These are phyloP conservation scores for Hepsetus odoe DNA, from an alignment of 2,113 vertebrate species.

Conservation along the genomic window DNA sequence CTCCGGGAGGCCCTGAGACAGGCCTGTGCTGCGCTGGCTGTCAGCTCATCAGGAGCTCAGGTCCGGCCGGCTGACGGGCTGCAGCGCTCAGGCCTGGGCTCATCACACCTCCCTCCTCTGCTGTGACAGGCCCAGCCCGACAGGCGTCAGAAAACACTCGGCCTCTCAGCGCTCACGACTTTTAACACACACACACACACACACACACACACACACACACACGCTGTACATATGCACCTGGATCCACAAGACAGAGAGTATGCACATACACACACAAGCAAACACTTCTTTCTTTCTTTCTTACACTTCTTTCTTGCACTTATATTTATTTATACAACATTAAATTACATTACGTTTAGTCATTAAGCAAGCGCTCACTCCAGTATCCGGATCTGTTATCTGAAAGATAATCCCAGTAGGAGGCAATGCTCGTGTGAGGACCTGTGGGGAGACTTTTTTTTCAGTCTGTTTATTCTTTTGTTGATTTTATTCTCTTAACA, in stretches of 20 bases:
- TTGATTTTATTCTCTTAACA: too few relatives aligned
- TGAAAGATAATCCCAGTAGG: too few relatives aligned
- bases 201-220: constrained; percentile 32
- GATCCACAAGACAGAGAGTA: not conserved
- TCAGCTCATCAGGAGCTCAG: constrained; percentile 72
- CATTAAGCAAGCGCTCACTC: too few relatives aligned
- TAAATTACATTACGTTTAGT: too few relatives aligned
- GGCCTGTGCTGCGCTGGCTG: constrained; percentile 66
- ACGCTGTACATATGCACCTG: constrained; percentile 26
- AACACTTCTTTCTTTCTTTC: too few relatives aligned
- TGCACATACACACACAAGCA: constrained; percentile 32
- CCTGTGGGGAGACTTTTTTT: too few relatives aligned
- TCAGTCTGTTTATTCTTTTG: too few relatives aligned
- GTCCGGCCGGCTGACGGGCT: constrained; percentile 62
- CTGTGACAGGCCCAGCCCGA: constrained; percentile 71
- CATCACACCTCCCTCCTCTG: constrained; percentile 73
- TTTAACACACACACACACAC: constrained; percentile 54
- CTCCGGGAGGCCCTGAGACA: constrained; percentile 67
- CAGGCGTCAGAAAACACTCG: constrained; percentile 71
- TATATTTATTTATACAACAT: too few relatives aligned
- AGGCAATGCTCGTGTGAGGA: too few relatives aligned
- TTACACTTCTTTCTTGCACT: too few relatives aligned
- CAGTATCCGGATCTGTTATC: too few relatives aligned
- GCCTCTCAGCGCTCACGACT: constrained; percentile 61
- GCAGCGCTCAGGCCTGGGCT: constrained; percentile 59